phyloP scores from a whole-genome alignment of 2,888 invertebrate species.

The Eilema caniola region DNA sequence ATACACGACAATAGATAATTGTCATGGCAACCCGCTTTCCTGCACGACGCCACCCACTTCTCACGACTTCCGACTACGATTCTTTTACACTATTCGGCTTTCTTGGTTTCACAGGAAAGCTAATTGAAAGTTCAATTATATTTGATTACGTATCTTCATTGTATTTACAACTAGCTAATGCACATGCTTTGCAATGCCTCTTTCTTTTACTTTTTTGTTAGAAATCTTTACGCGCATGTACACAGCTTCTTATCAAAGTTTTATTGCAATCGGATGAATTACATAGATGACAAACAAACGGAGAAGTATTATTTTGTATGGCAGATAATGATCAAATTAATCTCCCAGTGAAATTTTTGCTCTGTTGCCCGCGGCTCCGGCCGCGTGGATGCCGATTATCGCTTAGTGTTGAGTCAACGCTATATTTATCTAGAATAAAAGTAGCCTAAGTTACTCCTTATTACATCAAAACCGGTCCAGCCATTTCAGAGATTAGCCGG shows the following conservation, averaged over 20 bases:
- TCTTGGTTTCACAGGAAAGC: slow-evolving; percentile 66
- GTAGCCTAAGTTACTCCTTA: too few relatives aligned
- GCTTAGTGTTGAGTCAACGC: too few relatives aligned
- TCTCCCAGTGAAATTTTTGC: too few relatives aligned
- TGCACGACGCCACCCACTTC: slow-evolving; percentile 73
- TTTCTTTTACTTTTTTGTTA: background rate
- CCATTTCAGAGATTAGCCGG: too few relatives aligned
- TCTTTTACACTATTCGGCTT: slow-evolving; percentile 73
- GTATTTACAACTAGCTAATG: background rate
- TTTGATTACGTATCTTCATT: slow-evolving; percentile 36
- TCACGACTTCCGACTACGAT: slow-evolving; percentile 75
- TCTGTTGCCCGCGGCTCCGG: too few relatives aligned
- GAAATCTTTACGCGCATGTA: background rate
- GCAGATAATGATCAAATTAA: too few relatives aligned
- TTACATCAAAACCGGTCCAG: too few relatives aligned
- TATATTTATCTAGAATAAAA: too few relatives aligned
- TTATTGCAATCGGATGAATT: background rate
- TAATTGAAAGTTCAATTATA: slow-evolving; percentile 54
- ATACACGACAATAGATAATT: slow-evolving; percentile 67
- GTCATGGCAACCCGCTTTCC: slow-evolving; percentile 76
- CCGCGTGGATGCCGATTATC: too few relatives aligned
- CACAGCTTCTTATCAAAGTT: background rate
- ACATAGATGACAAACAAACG: background rate
- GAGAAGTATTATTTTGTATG: background rate
- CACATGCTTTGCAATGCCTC: background rate